Evolutionary conservation across 2,888 invertebrate species (phyloP), one percentile per base, ranked within the genome.

Genomic region (Sinopyrophorus schimmeli): DNA sequence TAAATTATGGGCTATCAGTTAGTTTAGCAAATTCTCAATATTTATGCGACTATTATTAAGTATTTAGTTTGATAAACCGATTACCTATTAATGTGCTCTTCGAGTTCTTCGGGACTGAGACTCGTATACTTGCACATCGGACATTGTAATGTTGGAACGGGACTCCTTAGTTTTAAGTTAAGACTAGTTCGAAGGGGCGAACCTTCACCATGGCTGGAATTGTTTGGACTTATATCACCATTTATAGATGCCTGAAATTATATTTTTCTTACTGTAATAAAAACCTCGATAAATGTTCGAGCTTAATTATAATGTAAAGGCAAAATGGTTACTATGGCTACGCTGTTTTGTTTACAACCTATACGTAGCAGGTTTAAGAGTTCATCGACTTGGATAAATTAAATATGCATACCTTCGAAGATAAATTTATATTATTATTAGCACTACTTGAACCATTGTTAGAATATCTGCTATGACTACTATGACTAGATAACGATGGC

Each of bases 111-210:
- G 1, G 88, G 86, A 73, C 84, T 86, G 68, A 82, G 80, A 65
- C 87, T 87, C 49, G 79, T 83, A 66, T 86, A 87, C 62, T 83
- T 83, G 72, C 90, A 90, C 71, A 90, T 78, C 30, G 88, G 85
- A 71, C 90, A 90, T 76, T 86, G 71, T 35, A 74, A 55, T 30
- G 61, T 67, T 17, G 81, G 79, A 60, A 79, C 76, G 58, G 80
- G 77, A 55, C 78, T 77, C 73, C 82, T 82, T 53, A 85, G 73
- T 73, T 85, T 86, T 60, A 86, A 74, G 40, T 83, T 85, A 60
- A 87, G 74, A 69, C 83, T 84, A 41, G 83, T 84, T 60, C 88
- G 77, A 41, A 87, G 74, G 2, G 88, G 88, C 7, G 87, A 87
- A 16, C 87, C 87, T 68, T 87, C 85, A 20, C 86, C 86, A 48